Evolutionary conservation across 2,888 invertebrate species (phyloP), one percentile per base, ranked within the genome.

Genomic region (Lochmaea capreae): DNA sequence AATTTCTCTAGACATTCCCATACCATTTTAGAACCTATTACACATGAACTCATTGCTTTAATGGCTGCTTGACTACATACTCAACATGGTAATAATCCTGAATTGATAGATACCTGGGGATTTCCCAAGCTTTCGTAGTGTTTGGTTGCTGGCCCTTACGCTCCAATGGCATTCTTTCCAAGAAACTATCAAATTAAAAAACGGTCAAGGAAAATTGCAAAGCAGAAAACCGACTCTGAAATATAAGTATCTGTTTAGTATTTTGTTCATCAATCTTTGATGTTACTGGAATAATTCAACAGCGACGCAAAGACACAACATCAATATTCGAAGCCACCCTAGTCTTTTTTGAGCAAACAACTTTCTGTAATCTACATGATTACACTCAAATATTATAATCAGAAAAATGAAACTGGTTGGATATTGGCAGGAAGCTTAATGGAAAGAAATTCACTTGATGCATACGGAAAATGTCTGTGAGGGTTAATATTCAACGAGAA

Each of bases 301-400:
- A 49, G 69, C 52, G 22, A 3, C 39, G 69, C 43, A 67, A 61
- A 70, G 63, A 63, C 63, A 65, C 70, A 63, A 70, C 70, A 70
- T 70, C 70, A 70, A 70, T 70, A 70, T 70, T 70, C 70, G 63
- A 70, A 63, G 63, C 42, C 57, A 42, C 54, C 63, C 63, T 65
- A 42, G 63, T 42, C 43, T 70, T 63, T 70, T 70, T 57, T 70
- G 65, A 70, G 70, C 70, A 70, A 70, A 70, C 70, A 70, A 70
- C 63, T 70, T 70, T 63, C 59, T 39, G 54, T 70, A 70, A 70
- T 70, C 70, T 70, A 70, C 70, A 65, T 63, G 70, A 70, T 70
- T 70, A 70, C 70, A 70, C 70, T 70, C 70, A 43, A 70, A 70
- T 70, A 70, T 70, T 70, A 65, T 70, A 70, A 70, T 70, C 70